Evolutionary conservation across 2,797 vertebrate species (phyloP).

Genomic region (Brachyalestes nurse): DNA sequence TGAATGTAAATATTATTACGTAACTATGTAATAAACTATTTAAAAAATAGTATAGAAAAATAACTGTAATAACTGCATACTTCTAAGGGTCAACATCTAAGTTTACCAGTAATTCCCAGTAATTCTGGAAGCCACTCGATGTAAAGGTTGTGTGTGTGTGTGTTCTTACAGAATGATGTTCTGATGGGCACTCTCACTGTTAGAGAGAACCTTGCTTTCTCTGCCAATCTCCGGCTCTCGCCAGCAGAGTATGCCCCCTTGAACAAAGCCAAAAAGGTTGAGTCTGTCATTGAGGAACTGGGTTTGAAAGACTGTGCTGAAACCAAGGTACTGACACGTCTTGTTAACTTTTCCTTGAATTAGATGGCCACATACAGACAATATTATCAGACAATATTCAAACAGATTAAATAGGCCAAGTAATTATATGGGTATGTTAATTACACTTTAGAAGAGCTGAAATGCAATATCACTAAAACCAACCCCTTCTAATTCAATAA

Average conservation of each 20-base stretch:
- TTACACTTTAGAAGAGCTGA: too few relatives aligned
- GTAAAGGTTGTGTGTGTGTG: neutral
- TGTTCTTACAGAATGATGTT: slow-evolving; percentile 40
- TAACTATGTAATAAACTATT: neutral
- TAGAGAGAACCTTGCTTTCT: slow-evolving; percentile 55
- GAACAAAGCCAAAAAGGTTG: slow-evolving; percentile 52
- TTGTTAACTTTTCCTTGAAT: neutral
- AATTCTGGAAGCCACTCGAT: neutral
- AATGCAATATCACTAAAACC: too few relatives aligned
- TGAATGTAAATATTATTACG: too few relatives aligned
- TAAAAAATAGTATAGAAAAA: neutral
- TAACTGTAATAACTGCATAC: neutral
- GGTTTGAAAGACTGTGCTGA: slow-evolving; percentile 55
- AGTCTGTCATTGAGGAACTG: slow-evolving; percentile 55
- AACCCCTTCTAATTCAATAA: too few relatives aligned
- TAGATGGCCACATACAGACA: neutral
- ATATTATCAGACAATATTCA: too few relatives aligned
- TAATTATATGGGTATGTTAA: too few relatives aligned
- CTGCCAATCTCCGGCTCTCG: slow-evolving; percentile 51
- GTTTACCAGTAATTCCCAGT: neutral
- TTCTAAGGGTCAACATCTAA: neutral
- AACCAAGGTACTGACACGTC: slow-evolving; percentile 29
- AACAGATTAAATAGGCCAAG: too few relatives aligned
- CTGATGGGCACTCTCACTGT: slow-evolving; percentile 56
- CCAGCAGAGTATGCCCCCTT: slow-evolving; percentile 7